Evolutionary conservation across 2,888 invertebrate species (phyloP).

Genomic region (Xanthorhoe designata): DNA sequence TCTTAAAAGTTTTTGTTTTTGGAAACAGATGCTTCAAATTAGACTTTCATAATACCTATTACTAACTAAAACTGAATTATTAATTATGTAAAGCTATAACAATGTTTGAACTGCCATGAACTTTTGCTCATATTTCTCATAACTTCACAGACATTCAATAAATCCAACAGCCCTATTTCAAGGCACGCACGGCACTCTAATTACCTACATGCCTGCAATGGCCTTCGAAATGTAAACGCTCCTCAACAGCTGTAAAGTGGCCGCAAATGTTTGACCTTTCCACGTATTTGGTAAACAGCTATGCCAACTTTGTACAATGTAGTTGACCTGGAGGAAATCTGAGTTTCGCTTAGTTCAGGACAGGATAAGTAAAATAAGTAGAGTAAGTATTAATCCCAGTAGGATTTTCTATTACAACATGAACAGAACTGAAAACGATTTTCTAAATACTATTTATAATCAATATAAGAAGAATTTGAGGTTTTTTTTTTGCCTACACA

Average conservation of each 20-base stretch:
- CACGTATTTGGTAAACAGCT: conserved; percentile 28
- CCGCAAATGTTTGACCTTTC: conserved; percentile 51
- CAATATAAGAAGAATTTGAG: too few species aligned
- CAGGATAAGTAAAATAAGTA: too few species aligned
- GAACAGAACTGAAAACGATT: not conserved
- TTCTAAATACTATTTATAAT: not conserved
- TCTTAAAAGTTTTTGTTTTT: too few species aligned
- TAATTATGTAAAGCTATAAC: not conserved
- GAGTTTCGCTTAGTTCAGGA: not conserved
- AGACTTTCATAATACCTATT: too few species aligned
- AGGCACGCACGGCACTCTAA: conserved; percentile 49
- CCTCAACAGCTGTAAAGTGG: conserved; percentile 49
- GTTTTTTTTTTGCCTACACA: too few species aligned
- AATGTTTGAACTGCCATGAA: conserved; percentile 12
- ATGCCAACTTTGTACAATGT: conserved; percentile 25
- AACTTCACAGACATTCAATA: conserved; percentile 38
- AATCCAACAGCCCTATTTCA: conserved; percentile 41
- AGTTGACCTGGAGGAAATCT: conserved; percentile 4
- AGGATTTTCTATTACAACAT: too few species aligned
- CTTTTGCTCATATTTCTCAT: conserved; percentile 25
- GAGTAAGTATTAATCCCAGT: too few species aligned
- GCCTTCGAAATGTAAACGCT: conserved; percentile 50
- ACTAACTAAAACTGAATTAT: not conserved
- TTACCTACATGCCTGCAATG: conserved; percentile 56
- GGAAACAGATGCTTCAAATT: too few species aligned